Evolutionary conservation across 2,888 invertebrate species (phyloP).

Genomic region (Trachelus stipa): DNA sequence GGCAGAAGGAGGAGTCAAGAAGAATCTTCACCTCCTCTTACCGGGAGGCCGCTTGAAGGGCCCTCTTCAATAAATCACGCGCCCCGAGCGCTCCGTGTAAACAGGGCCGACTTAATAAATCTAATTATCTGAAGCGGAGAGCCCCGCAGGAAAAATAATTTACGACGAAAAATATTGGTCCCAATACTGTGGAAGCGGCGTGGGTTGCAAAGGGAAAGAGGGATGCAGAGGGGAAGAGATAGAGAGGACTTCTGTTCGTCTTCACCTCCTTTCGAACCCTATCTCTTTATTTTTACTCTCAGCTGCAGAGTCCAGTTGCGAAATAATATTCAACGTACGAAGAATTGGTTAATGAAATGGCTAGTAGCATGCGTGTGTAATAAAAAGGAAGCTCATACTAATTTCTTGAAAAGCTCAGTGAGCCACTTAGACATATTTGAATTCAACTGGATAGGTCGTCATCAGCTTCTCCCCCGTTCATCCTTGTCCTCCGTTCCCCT

Average conservation of each 20-base stretch:
- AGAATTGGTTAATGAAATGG: too few relatives aligned
- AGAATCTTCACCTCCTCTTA: conserved; percentile 23
- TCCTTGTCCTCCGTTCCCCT: conserved; percentile 8
- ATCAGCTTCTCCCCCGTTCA: conserved; percentile 1
- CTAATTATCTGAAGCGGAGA: conserved; percentile 48
- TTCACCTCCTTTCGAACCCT: too few relatives aligned
- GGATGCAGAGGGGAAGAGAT: too few relatives aligned
- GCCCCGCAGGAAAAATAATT: conserved; percentile 48
- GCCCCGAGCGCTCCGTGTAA: conserved; percentile 45
- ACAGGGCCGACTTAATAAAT: conserved; percentile 56
- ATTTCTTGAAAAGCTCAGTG: not conserved
- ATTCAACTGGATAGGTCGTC: not conserved
- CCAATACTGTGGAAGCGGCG: conserved; percentile 27
- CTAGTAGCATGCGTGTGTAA: too few relatives aligned
- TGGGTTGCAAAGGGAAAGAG: not conserved
- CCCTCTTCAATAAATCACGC: conserved; percentile 54
- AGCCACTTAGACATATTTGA: not conserved
- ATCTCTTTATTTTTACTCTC: too few relatives aligned
- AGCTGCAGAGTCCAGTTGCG: too few relatives aligned
- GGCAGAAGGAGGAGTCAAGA: conserved; percentile 11
- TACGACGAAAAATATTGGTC: conserved; percentile 36
- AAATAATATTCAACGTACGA: too few relatives aligned
- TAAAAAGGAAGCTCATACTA: not conserved
- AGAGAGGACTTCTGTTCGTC: not conserved
- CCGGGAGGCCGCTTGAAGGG: conserved; percentile 31